phyloP scores from a whole-genome alignment of 2,797 vertebrate species.

The Xerus rutilus region DNA sequence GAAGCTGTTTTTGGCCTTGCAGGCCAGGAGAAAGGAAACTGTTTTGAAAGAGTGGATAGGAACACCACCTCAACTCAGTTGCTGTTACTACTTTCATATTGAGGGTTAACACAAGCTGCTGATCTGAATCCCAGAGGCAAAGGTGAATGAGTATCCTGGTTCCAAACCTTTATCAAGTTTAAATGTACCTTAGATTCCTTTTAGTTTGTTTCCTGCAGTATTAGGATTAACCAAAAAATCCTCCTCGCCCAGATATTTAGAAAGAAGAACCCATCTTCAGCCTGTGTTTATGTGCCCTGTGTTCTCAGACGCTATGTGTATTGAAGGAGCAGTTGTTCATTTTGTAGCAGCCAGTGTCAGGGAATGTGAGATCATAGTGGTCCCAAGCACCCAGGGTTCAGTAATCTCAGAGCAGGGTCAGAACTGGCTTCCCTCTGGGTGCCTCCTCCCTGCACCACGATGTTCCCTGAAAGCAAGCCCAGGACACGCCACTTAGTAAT shows the following conservation, averaged over 20 bases:
- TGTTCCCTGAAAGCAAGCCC: constrained; percentile 33
- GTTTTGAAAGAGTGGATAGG: constrained; percentile 20
- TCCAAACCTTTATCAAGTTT: not conserved
- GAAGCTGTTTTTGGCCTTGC: not conserved
- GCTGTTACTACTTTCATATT: not conserved
- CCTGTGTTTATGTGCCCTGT: not conserved
- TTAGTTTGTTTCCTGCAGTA: not conserved
- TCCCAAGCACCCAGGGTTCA: not conserved
- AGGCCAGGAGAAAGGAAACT: not conserved
- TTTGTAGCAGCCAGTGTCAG: not conserved
- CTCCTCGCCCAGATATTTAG: not conserved
- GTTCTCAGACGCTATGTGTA: not conserved
- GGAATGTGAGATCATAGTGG: not conserved
- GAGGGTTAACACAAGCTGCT: not conserved
- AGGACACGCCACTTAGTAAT: constrained; percentile 18
- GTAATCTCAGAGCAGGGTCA: not conserved
- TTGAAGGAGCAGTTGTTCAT: not conserved
- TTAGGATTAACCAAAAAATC: not conserved
- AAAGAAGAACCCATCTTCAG: not conserved
- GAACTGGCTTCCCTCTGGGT: not conserved
- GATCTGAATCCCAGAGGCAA: accelerated
- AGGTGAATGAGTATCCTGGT: not conserved
- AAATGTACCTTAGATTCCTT: not conserved
- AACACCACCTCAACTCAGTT: not conserved
- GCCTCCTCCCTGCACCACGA: not conserved